Evolutionary conservation across 1,140 invertebrate genomes (phyloP), one percentile per base, ranked within the genome.

Genomic region (Eumeta japonica): DNA sequence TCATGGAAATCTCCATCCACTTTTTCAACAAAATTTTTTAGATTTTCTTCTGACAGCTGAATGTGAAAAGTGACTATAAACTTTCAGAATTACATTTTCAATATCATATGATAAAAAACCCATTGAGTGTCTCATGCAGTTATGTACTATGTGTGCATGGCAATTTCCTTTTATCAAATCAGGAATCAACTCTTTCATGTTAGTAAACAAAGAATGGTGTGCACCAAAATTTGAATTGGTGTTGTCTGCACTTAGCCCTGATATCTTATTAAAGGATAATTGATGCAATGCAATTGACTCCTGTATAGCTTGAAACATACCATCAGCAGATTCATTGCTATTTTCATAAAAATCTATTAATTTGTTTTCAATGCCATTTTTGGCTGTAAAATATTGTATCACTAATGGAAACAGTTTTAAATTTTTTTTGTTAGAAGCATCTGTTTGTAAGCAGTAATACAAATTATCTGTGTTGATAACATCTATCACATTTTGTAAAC

Each of bases 31-130:
- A n/a, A n/a, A n/a, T n/a, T n/a, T n/a, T n/a, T n/a, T n/a, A n/a
- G n/a, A n/a, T n/a, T n/a, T n/a, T n/a, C n/a, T n/a, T n/a, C n/a
- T n/a, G n/a, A n/a, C n/a, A 34, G 45, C 52, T 31, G 43, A 57
- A 13, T 29, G 15, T 3, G 36, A 3, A 43, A 43, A 24, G n/a
- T 24, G 5, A 24, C 20, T 24, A n/a, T 24, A 24, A 5, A 24
- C n/a, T 37, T 37, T 41, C 10, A 37, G 29, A 28, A 41, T 41
- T 11, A 41, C 39, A 41, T 41, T 41, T 41, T 37, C 32, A 29
- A 36, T 28, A 16, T 37, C 20, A 7, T 7, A 7, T n/a, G 5
- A 5, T 24, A 24, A 24, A 24, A 24, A 5, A 7, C n/a, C 5
- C 20, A 24, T 24, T 24, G 20, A 5, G n/a, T 24, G 20, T n/a